Evolutionary conservation across 2,113 vertebrate genomes (phyloP), one percentile per base, ranked within the genome.

Genomic region (Mesembrinibis cayennensis): DNA sequence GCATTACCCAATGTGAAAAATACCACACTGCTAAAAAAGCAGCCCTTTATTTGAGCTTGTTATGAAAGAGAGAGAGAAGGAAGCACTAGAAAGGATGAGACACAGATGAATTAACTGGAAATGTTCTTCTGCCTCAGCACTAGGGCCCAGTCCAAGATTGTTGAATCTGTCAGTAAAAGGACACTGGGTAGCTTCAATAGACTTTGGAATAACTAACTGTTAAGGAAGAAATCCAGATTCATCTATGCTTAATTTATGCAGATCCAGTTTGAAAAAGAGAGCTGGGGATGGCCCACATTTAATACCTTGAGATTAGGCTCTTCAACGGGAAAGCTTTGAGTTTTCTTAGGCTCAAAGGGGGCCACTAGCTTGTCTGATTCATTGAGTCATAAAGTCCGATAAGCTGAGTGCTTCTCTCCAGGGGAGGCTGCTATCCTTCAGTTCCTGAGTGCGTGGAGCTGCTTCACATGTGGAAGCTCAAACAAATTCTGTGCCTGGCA

Each of bases 211-310:
- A 94, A 76, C 29, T 91, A 66, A 71, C 29, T 44, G 38, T 79
- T 94, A 56, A 82, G 73, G 70, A 91, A 82, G 34, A 95, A 96
- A 88, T 87, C 61, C 56, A 79, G 56, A 88, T 82, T 85, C 25
- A 79, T 94, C 87, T 90, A 67, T 72, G 38, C 29, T 87, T 90
- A 72, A 90, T 85, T 93, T 88, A 85, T 85, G 69, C 10, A 69
- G 44, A 87, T 95, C 62, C 72, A 82, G 79, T 94, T 92, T 93
- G 92, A 87, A 65, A 56, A 85, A 82, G 84, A 61, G 36, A 82
- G 5, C 49, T 76, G 73, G 34, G 40, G 23, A 53, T 88, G 62
- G 62, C 16, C 58, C 16, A 34, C 8, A 11, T 65, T 87, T 81
- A 91, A 89, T 66, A 81, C 52, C 45, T 34, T 93, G 78, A 93